A percentile compares a stretch with the other conserved stretches of the same genome.
These are phyloP conservation scores for Eurystomus gularis DNA, from an alignment of 2,113 vertebrate genomes.

Conservation along the genomic window DNA sequence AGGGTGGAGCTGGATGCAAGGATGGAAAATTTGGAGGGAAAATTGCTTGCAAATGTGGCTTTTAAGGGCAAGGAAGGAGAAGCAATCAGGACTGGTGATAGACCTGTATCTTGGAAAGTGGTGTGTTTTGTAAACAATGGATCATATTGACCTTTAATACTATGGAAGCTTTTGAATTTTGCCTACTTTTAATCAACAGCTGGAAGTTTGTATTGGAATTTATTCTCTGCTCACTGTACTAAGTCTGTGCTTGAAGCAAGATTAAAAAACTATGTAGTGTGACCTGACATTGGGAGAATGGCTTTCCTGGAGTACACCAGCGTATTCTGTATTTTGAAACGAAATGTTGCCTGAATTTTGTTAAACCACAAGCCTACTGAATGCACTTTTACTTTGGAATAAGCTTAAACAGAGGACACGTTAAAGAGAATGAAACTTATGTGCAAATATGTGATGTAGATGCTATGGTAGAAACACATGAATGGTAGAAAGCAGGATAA, in stretches of 20 bases:
- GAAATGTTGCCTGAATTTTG: background rate
- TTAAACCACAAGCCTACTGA: background rate
- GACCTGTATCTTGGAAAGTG: background rate
- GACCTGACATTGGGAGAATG: background rate
- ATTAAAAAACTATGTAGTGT: background rate
- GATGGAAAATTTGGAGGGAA: conserved; percentile 8
- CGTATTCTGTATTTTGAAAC: background rate
- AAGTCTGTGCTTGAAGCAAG: background rate
- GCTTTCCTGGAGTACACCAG: background rate
- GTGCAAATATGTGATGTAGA: background rate
- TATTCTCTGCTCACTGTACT: background rate
- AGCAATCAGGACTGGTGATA: background rate
- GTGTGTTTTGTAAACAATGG: background rate
- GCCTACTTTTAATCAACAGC: background rate
- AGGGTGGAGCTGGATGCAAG: background rate
- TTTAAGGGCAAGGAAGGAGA: background rate
- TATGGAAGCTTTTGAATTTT: background rate
- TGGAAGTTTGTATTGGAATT: background rate
- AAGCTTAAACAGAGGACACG: background rate
- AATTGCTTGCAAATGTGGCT: background rate
- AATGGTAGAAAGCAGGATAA: background rate
- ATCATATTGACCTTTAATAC: background rate
- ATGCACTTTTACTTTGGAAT: background rate
- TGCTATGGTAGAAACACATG: background rate
- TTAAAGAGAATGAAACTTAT: background rate